Evolutionary conservation across 2,113 vertebrate genomes (phyloP).

Genomic region (Odontophorus gujanensis): DNA sequence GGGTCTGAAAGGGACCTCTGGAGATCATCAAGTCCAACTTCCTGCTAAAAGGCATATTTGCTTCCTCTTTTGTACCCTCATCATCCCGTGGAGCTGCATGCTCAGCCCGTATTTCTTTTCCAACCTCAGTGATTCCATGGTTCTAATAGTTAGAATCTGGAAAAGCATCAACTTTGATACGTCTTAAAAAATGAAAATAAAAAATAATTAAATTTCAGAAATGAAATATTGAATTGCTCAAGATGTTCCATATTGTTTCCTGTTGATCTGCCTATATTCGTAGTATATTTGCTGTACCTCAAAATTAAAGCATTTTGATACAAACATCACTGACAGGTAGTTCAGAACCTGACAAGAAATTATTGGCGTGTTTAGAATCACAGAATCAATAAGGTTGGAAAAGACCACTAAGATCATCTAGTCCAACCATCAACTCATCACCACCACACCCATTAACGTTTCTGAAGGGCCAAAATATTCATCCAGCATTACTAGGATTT

Average conservation of each 20-base stretch:
- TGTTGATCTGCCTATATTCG: not conserved
- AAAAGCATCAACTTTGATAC: not conserved
- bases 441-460: not conserved
- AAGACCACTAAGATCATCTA: too few relatives aligned
- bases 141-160: not conserved
- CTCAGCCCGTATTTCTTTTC: not conserved
- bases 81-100: not conserved
- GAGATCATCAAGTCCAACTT: too few relatives aligned
- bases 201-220: not conserved
- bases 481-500: not conserved
- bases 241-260: not conserved
- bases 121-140: too few relatives aligned
- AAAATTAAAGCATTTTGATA: not conserved
- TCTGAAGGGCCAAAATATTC: not conserved
- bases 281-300: not conserved
- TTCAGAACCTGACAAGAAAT: not conserved
- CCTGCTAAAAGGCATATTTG: not conserved
- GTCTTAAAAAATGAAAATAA: not conserved
- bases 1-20: too few relatives aligned
- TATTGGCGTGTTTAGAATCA: accelerated
- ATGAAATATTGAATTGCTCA: not conserved
- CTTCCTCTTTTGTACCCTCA: not conserved
- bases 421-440: too few relatives aligned
- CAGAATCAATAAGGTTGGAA: too few relatives aligned
- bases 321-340: not conserved